A percentile compares a stretch with the other conserved stretches of the same genome.
Evolutionary conservation across 2,797 vertebrate genomes (phyloP).

Genomic region (Acanthornis magna): DNA sequence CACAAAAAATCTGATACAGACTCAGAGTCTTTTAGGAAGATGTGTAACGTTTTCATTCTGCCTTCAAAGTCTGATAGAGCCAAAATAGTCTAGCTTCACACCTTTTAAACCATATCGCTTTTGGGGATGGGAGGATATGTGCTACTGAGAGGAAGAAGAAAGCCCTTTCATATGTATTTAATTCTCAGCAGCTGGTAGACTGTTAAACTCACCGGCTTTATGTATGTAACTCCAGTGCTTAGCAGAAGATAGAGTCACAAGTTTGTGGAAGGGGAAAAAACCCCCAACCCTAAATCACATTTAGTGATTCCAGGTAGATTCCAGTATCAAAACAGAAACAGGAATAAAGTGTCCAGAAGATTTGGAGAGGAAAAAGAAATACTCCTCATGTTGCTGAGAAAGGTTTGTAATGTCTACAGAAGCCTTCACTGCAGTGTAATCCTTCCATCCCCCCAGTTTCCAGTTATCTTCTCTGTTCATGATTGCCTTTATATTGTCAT

Average conservation of each 20-base stretch:
- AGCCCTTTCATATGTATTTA: not conserved
- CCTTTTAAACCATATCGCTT: not conserved
- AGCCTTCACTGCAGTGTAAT: not conserved
- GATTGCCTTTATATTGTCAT: constrained; percentile 39
- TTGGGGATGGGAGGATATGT: not conserved
- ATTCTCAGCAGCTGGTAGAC: not conserved
- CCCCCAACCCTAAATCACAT: not conserved
- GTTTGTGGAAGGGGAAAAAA: not conserved
- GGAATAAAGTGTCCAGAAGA: not conserved
- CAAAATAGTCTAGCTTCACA: not conserved
- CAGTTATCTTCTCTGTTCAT: not conserved
- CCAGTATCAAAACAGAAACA: not conserved
- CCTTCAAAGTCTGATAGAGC: not conserved
- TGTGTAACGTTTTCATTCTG: not conserved
- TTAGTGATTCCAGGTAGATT: not conserved
- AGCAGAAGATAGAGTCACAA: not conserved
- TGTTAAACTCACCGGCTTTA: not conserved
- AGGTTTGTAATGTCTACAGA: not conserved
- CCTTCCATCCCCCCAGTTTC: not conserved
- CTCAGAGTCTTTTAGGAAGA: not conserved
- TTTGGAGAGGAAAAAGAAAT: not conserved
- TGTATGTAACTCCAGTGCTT: not conserved
- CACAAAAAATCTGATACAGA: not conserved
- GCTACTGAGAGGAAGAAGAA: not conserved
- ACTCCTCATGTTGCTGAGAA: not conserved